phyloP scores from a whole-genome alignment of 2,888 invertebrate species.

The Cryptus armator region DNA sequence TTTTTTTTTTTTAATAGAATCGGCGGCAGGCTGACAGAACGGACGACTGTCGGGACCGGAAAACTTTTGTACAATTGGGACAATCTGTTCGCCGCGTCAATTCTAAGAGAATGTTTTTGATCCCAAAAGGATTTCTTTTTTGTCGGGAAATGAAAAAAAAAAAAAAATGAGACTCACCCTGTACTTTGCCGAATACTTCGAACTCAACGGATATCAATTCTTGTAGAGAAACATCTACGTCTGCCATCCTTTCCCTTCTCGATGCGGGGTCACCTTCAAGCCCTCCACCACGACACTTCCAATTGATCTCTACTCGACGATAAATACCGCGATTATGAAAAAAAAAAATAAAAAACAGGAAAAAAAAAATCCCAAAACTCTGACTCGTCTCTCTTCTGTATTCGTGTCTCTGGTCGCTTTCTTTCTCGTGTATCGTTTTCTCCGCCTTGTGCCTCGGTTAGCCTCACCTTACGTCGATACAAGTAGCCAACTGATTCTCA shows the following conservation, averaged over 20 bases:
- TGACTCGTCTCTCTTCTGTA: conserved; percentile 62
- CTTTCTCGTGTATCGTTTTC: conserved; percentile 59
- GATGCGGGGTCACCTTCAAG: conserved; percentile 61
- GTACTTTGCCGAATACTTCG: conserved; percentile 96
- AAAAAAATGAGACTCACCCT: conserved; percentile 88
- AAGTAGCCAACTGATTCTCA: conserved; percentile 81
- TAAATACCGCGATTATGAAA: conserved; percentile 22
- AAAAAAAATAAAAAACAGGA: conserved; percentile 6
- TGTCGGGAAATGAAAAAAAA: not conserved
- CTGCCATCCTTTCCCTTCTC: conserved; percentile 75
- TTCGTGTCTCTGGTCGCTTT: conserved; percentile 61
- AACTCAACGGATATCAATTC: conserved; percentile 93
- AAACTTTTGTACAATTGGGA: not conserved
- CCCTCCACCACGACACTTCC: conserved; percentile 58
- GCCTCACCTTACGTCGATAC: conserved; percentile 78
- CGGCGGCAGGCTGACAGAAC: not conserved
- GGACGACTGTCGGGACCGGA: not conserved
- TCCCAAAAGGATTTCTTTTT: not conserved
- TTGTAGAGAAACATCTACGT: conserved; percentile 78
- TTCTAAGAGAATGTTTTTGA: not conserved
- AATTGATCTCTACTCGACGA: conserved; percentile 35
- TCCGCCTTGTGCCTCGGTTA: conserved; percentile 63
- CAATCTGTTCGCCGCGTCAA: not conserved
- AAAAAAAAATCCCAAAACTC: conserved; percentile 14
- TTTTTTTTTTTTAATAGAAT: not conserved